A percentile compares a stretch with the other conserved stretches of the same genome.
Conservation (phyloP, 23 tunicate genomes). For the Oikopleura dioica region DNA sequence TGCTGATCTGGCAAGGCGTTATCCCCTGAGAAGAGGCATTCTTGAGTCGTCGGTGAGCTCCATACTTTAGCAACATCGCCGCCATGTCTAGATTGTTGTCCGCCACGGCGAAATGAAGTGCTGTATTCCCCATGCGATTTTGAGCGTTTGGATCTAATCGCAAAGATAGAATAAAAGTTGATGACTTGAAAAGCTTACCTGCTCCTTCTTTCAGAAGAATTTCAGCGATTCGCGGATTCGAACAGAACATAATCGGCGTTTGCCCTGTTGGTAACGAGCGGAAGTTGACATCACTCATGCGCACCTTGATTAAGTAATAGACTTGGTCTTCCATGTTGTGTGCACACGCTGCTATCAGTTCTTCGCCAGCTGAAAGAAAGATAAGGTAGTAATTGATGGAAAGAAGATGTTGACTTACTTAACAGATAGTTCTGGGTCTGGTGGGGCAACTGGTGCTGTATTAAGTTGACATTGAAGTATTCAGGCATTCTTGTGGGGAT, state of each 20-base stretch:
- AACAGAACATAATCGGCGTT: neutral
- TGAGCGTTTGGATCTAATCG: neutral
- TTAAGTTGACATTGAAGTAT: neutral
- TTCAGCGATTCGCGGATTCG: neutral
- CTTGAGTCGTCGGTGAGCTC: neutral
- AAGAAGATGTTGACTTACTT: neutral
- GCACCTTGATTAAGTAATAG: neutral
- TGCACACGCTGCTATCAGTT: neutral
- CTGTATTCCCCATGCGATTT: conserved; percentile 12
- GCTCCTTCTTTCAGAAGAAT: neutral
- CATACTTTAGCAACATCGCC: neutral
- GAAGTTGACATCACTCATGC: neutral
- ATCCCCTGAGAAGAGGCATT: neutral
- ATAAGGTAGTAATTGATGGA: neutral
- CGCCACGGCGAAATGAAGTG: conserved; percentile 5
- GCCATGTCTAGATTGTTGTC: neutral
- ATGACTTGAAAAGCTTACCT: too few species aligned
- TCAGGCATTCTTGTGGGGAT: neutral
- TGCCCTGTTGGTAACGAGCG: neutral
- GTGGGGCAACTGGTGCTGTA: neutral
- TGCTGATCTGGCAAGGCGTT: conserved; percentile 2
- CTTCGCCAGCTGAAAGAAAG: neutral
- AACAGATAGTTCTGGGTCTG: neutral
- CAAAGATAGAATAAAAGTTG: too few species aligned
- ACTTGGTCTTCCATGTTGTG: neutral